Percentiles rank a stretch among this genome's conserved stretches.
phyloP scores from a whole-genome alignment of 2,113 vertebrate species.

The Neodontobutis hainanensis region DNA sequence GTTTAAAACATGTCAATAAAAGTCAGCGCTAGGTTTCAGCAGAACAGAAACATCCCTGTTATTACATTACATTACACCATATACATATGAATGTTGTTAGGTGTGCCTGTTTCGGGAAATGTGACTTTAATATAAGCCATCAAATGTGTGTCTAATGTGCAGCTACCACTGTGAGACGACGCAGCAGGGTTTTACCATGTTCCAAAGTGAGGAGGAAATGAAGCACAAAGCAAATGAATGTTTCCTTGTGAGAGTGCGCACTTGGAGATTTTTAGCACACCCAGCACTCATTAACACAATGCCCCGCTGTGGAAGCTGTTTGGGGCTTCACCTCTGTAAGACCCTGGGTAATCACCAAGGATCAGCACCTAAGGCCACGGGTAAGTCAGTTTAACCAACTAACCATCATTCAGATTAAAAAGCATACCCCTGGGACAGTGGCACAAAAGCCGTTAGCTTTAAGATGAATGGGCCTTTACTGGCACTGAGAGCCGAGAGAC shows the following conservation, averaged over 20 bases:
- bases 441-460: slow-evolving; percentile 60
- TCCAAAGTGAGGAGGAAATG: slow-evolving; percentile 41
- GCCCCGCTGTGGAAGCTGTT: slow-evolving; percentile 51
- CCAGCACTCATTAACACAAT: slow-evolving; percentile 52
- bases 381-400: slow-evolving; percentile 19
- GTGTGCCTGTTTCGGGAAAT: slow-evolving; percentile 33
- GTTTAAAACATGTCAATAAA: slow-evolving; percentile 33
- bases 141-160: slow-evolving; percentile 31
- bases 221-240: slow-evolving; percentile 35
- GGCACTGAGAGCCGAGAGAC: slow-evolving; percentile 50
- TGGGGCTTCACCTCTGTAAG: slow-evolving; percentile 59
- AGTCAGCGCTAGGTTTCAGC: background rate
- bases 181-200: slow-evolving; percentile 17
- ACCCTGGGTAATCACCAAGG: slow-evolving; percentile 56
- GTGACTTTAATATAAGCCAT: slow-evolving; percentile 35
- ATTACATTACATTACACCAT: slow-evolving; percentile 12
- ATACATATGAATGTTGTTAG: slow-evolving; percentile 34
- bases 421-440: slow-evolving; percentile 35
- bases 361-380: slow-evolving; percentile 53
- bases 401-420: slow-evolving; percentile 12
- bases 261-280: slow-evolving; percentile 40
- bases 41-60: slow-evolving; percentile 4
- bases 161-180: slow-evolving; percentile 37
- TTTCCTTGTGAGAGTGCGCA: slow-evolving; percentile 18
- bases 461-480: slow-evolving; percentile 68